Evolutionary conservation across 1,140 invertebrate genomes (phyloP), one percentile per base, ranked within the genome.

Genomic region (Batillaria attramentaria): DNA sequence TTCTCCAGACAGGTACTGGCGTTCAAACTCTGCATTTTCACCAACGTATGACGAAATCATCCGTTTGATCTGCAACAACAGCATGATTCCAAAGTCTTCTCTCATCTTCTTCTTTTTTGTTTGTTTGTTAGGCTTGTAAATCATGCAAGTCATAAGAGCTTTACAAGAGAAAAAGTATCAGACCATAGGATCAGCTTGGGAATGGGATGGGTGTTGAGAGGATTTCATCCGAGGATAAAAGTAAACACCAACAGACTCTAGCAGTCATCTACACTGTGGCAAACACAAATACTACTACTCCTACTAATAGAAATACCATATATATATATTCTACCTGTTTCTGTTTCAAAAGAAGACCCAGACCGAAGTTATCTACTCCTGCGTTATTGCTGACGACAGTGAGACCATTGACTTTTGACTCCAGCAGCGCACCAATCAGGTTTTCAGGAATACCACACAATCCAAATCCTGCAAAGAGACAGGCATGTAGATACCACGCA

Each of bases 371-470:
- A 88, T 98, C 97, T 5, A 99, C 95, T 37, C 98, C 96, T 87
- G 96, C 97, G 94, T 99, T 99, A 90, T 99, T 99, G 72, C 97
- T 98, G 24, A 99, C 97, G 31, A 97, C 95, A 2, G 96, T 98
- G 33, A 99, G 92, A 84, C 95, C 93, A 85, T 95, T 95, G 0
- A 94, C 92, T 42, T 94, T 93, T 79, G 93, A 94, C 78, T 94
- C 92, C 43, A 99, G 80, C 70, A 99, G 81, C 1, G 95, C 98
- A 72, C 90, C 90, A 82, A 99, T 99, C 42, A 99, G 92, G 91
- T 99, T 99, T 92, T 99, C 98, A 54, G 99, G 99, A 80, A 99
- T 99, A 6, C 99, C 99, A 92, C 98, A 99, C 1, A 99, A 92
- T 62, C 99, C 99, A 93, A 99, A 99, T 62, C 98, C 97, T 94